Base-by-base conservation (phyloP, 2,113 vertebrate species). In the Hyla sarda region DNA sequence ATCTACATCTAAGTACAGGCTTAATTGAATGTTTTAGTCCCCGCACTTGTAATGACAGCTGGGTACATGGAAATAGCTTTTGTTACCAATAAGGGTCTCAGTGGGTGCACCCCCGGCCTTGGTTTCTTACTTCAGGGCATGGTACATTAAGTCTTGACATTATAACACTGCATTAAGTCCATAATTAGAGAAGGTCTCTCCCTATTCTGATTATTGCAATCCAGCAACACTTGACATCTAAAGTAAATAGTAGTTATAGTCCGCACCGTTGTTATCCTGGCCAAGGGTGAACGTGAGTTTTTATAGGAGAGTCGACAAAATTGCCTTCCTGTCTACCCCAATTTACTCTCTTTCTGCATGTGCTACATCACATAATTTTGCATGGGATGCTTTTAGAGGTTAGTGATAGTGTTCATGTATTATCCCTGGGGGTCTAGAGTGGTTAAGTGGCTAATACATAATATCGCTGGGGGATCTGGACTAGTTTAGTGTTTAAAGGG, bases 1-100 rank as follows among this genome's bases (percentile, higher is more conserved):
- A 54, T 16, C 10, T 16, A 58, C 54, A 60, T 75, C 54, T 60
- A 73, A 76, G 72, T 48, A 30, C 23, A 56, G 52, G 32, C 54
- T 32, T 84, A 84, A 84, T 84, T 60, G 54, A 84, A 75, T 32
- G 72, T 76, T 75, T 30, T 5, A 48, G 30, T 47, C 41, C 19
- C 71, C 34, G 19, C 7, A 34, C 54, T 60, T 3, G 13, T 47
- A 41, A 28, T 58, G 82, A 58, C 82, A n/a, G 82, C 37, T n/a
- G 71, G 52, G 7, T 19, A 16, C 69, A 56, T 11, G 30, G 19
- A 83, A 83, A 74, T 28, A 37, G 82, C 17, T 21, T 52, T 45
- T 4, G n/a, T 52, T 56, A 37, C 30, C 34, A 30, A 58, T 71
- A 23, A 58, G 48, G 82, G 67, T 83, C 50, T 50, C 69, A 3